phyloP scores from a whole-genome alignment of 2,888 invertebrate species.

The Hemistola chrysoprasaria region DNA sequence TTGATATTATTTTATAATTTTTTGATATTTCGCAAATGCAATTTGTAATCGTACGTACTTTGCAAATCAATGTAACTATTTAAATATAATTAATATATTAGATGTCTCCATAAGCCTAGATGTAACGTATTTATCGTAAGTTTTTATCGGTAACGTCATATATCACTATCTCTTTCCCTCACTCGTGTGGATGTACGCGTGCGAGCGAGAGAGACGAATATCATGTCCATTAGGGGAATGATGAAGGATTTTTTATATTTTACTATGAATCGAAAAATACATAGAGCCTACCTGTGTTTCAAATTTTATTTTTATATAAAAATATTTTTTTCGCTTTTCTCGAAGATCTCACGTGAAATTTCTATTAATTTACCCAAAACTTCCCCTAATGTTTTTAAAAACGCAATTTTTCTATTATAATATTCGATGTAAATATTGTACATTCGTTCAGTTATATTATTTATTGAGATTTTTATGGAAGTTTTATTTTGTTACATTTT shows the following conservation, averaged over 20 bases:
- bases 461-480: slow-evolving; percentile 71
- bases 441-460: slow-evolving; percentile 63
- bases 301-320: slow-evolving; percentile 58
- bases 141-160: slow-evolving; percentile 73
- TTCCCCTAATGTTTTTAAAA: slow-evolving; percentile 59
- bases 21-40: slow-evolving; percentile 37
- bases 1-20: slow-evolving; percentile 19
- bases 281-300: slow-evolving; percentile 67
- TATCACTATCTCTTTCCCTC: slow-evolving; percentile 54
- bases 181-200: slow-evolving; percentile 33
- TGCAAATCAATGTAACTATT: slow-evolving; percentile 63
- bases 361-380: slow-evolving; percentile 35
- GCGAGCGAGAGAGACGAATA: slow-evolving; percentile 45
- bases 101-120: slow-evolving; percentile 72
- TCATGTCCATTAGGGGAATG: slow-evolving; percentile 78
- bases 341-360: slow-evolving; percentile 54
- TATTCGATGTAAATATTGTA: slow-evolving; percentile 81
- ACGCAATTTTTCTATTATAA: slow-evolving; percentile 66
- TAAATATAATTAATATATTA: slow-evolving; percentile 79
- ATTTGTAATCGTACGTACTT: slow-evolving; percentile 46
- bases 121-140: slow-evolving; percentile 70
- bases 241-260: slow-evolving; percentile 78
- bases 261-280: slow-evolving; percentile 78
- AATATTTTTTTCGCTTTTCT: slow-evolving; percentile 58
- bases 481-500: slow-evolving; percentile 72